Evolutionary conservation across 2,888 invertebrate genomes (phyloP).

Genomic region (Ectemnius cavifrons): DNA sequence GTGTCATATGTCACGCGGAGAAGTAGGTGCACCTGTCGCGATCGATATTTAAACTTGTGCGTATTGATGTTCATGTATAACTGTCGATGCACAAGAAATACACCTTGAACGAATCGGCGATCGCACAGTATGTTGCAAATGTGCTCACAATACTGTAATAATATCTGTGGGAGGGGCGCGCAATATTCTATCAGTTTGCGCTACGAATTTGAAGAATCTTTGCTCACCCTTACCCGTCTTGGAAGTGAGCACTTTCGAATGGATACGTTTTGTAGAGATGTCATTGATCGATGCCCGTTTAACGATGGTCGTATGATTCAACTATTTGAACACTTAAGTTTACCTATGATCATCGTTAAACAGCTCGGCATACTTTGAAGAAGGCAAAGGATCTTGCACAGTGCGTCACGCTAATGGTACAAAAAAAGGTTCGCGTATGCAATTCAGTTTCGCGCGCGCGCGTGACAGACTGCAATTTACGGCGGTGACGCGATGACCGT

Average conservation of each 20-base stretch:
- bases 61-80: too few species aligned
- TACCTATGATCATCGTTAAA: slow-evolving; percentile 35
- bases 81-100: too few species aligned
- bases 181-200: too few species aligned
- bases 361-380: slow-evolving; percentile 19
- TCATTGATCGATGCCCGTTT: slow-evolving; percentile 26
- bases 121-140: too few species aligned
- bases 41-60: too few species aligned
- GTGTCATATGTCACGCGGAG: not conserved
- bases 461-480: slow-evolving; percentile 22
- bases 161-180: too few species aligned
- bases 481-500: slow-evolving; percentile 23
- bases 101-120: not conserved
- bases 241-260: slow-evolving; percentile 25
- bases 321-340: too few species aligned
- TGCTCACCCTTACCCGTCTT: too few species aligned
- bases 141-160: too few species aligned
- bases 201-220: too few species aligned
- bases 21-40: not conserved
- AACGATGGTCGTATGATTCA: slow-evolving; percentile 33
- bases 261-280: slow-evolving; percentile 40
- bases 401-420: slow-evolving; percentile 44
- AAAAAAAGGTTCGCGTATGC: slow-evolving; percentile 38
- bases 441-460: slow-evolving; percentile 17
- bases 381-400: slow-evolving; percentile 23